Evolutionary conservation across 2,888 invertebrate genomes (phyloP).

Genomic region (Ormyrus thymus): DNA sequence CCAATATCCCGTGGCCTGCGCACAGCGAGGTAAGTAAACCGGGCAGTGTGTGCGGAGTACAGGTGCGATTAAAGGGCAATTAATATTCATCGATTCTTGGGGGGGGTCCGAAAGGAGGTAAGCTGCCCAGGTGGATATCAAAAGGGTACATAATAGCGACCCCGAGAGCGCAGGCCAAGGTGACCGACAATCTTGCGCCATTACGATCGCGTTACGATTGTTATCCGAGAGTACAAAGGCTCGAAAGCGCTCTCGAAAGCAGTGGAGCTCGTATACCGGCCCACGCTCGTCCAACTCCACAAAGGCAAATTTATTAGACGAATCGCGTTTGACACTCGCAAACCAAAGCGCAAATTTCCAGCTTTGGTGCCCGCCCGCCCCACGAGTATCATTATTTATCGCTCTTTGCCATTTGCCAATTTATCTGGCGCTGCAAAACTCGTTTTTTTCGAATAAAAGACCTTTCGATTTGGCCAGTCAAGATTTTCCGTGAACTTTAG

Average conservation of each 20-base stretch:
- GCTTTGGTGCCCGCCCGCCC: too few relatives aligned
- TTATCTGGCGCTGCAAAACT: too few relatives aligned
- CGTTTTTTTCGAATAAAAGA: too few relatives aligned
- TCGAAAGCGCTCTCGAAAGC: neutral
- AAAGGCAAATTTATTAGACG: slow-evolving; percentile 32
- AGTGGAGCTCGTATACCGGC: neutral
- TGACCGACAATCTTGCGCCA: slow-evolving; percentile 69
- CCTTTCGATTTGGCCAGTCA: too few relatives aligned
- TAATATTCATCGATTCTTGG: slow-evolving; percentile 52
- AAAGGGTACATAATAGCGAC: neutral
- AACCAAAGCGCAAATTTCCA: too few relatives aligned
- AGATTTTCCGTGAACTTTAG: neutral
- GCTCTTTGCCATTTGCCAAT: too few relatives aligned
- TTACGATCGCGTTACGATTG: slow-evolving; percentile 70
- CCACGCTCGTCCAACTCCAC: neutral
- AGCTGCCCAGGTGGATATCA: slow-evolving; percentile 30
- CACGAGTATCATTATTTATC: too few relatives aligned
- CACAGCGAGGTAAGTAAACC: too few relatives aligned
- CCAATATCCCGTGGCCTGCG: too few relatives aligned
- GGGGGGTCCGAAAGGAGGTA: slow-evolving; percentile 34
- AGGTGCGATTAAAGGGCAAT: slow-evolving; percentile 51
- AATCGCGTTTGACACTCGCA: slow-evolving; percentile 3
- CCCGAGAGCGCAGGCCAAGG: slow-evolving; percentile 54
- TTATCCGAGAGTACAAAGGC: slow-evolving; percentile 55
- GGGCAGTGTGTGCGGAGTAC: neutral